Percentiles rank a stretch among this genome's conserved stretches.
These are phyloP conservation scores for Bucco capensis DNA, from an alignment of 2,113 vertebrate species.

Conservation along the genomic window DNA sequence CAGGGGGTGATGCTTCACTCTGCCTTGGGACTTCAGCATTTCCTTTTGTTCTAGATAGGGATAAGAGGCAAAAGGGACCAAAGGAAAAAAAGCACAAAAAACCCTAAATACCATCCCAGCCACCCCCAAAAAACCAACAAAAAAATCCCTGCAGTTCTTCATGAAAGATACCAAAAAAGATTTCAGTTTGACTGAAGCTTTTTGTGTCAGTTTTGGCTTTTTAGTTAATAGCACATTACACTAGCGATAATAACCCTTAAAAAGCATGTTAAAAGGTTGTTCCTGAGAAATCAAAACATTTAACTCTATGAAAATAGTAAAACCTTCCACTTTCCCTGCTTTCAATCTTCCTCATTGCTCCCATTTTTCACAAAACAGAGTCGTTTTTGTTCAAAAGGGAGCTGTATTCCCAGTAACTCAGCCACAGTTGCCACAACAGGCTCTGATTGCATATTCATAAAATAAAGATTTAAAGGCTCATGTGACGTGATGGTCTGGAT, in stretches of 20 bases:
- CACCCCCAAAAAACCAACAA: neutral
- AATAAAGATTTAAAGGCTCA: neutral
- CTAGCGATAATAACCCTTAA: conserved; percentile 3
- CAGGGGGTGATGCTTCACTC: neutral
- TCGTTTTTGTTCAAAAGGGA: neutral
- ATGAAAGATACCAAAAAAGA: neutral
- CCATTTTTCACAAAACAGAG: neutral
- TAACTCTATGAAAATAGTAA: neutral
- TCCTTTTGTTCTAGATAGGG: neutral
- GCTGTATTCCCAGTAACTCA: neutral
- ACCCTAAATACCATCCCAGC: too few species aligned
- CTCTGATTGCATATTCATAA: neutral
- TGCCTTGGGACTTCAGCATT: neutral
- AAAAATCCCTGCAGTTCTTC: neutral
- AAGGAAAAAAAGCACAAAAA: too few species aligned
- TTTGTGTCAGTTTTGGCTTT: neutral
- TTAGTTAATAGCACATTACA: neutral
- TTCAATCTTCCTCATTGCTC: neutral
- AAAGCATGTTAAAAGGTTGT: neutral
- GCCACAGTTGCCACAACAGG: neutral
- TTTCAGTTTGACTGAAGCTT: neutral
- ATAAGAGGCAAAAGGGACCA: neutral
- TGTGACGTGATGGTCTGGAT: neutral
- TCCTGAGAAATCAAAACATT: conserved; percentile 33
- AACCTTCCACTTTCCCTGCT: neutral